phyloP scores from a whole-genome alignment of 2,888 invertebrate genomes.

The Drosophila colorata region DNA sequence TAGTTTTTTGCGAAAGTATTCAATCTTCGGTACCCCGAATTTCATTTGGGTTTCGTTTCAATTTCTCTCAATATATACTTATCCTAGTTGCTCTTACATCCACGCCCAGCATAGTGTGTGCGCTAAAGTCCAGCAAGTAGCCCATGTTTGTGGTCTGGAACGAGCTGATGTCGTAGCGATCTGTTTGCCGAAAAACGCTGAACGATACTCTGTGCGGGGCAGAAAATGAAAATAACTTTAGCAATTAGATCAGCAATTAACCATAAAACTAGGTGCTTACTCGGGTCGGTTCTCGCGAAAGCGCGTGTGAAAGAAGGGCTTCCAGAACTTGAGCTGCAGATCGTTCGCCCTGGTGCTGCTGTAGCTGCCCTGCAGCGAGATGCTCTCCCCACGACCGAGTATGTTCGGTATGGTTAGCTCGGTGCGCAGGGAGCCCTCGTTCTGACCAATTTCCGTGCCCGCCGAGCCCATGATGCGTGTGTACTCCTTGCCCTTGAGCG shows the following conservation, averaged over 20 bases:
- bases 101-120: conserved; percentile 87
- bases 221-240: neutral
- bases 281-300: conserved; percentile 87
- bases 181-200: conserved; percentile 89
- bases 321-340: conserved; percentile 91
- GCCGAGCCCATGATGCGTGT: conserved; percentile 93
- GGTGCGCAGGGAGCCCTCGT: conserved; percentile 92
- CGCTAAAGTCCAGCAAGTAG: conserved; percentile 90
- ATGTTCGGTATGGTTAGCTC: conserved; percentile 93
- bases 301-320: conserved; percentile 92
- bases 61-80: too few relatives aligned
- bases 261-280: conserved; percentile 86
- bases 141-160: conserved; percentile 93
- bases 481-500: conserved; percentile 94
- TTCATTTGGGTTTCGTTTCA: too few relatives aligned
- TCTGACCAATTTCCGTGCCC: conserved; percentile 95
- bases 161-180: conserved; percentile 86
- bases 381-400: conserved; percentile 93
- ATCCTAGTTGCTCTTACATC: conserved; percentile 65
- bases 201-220: conserved; percentile 88
- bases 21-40: too few relatives aligned
- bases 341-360: conserved; percentile 93
- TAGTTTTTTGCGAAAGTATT: too few relatives aligned
- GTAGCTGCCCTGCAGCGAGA: conserved; percentile 93
- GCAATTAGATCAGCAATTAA: neutral